Evolutionary conservation across 2,797 vertebrate species (phyloP).

Genomic region (Mus caroli): DNA sequence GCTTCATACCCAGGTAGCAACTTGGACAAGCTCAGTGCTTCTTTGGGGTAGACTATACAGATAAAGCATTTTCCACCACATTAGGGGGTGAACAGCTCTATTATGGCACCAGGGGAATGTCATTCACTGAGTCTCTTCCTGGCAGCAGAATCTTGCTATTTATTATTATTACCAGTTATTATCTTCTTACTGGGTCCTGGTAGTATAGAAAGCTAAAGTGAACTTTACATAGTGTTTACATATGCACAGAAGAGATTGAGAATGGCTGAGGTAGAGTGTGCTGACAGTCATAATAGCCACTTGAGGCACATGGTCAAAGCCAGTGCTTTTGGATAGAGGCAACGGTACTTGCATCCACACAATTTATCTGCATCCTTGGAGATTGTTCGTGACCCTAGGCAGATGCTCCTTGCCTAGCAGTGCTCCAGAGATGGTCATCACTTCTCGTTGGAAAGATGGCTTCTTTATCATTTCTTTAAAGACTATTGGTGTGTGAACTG

Average conservation of each 20-base stretch:
- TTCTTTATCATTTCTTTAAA: conserved; percentile 1
- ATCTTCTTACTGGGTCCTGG: not conserved
- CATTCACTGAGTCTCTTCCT: not conserved
- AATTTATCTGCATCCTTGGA: not conserved
- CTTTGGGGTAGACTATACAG: not conserved
- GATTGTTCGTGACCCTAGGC: not conserved
- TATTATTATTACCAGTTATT: not conserved
- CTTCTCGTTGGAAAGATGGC: not conserved
- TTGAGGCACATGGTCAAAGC: not conserved
- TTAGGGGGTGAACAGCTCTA: not conserved
- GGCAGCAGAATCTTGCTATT: not conserved
- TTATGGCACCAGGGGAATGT: not conserved
- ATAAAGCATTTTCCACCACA: not conserved
- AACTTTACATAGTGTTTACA: accelerated
- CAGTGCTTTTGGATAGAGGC: not conserved
- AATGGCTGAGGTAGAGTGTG: not conserved
- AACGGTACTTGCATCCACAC: not conserved
- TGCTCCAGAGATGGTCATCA: not conserved
- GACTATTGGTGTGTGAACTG: not conserved
- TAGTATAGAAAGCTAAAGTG: not conserved
- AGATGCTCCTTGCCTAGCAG: not conserved
- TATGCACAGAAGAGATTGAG: not conserved
- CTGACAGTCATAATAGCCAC: not conserved
- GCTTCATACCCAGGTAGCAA: not conserved
- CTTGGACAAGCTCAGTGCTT: not conserved